Conservation (phyloP, 2,797 vertebrate genomes). For the Gymnopithys bicolor region DNA sequence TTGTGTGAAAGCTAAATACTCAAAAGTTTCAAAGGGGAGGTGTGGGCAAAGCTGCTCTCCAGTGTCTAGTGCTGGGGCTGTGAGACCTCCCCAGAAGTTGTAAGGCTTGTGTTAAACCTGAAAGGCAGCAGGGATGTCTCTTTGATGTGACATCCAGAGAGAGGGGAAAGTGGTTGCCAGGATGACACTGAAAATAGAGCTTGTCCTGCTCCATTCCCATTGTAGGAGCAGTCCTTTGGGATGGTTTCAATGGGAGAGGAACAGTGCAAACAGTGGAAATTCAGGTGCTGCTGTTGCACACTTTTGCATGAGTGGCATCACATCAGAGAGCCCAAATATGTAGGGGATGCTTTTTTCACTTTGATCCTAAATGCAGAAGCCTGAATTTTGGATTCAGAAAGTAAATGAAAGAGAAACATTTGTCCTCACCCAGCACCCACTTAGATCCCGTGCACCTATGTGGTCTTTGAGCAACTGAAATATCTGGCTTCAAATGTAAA, state of each 20-base stretch:
- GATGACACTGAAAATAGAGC: slow-evolving; percentile 31
- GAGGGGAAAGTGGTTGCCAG: slow-evolving; percentile 13
- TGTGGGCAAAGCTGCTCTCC: background rate
- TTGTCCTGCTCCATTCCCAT: background rate
- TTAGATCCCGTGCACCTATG: background rate
- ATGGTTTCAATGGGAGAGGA: background rate
- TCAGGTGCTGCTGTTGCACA: background rate
- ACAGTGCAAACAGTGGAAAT: background rate
- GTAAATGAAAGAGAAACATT: background rate
- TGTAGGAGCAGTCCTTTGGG: background rate
- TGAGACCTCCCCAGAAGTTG: background rate
- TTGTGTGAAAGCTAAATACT: background rate
- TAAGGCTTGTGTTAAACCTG: background rate
- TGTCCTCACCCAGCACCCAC: background rate
- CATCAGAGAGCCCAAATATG: background rate
- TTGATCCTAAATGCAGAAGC: background rate
- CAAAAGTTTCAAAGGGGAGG: background rate
- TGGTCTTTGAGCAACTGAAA: background rate
- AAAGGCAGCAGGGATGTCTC: background rate
- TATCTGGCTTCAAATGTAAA: background rate
- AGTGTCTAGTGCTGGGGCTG: background rate
- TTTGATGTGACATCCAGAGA: slow-evolving; percentile 21
- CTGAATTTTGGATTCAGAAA: background rate
- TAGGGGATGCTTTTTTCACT: background rate
- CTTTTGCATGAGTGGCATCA: rapidly evolving